Evolutionary conservation across 2,797 vertebrate species (phyloP).

Genomic region (Pagetopsis macropterus): DNA sequence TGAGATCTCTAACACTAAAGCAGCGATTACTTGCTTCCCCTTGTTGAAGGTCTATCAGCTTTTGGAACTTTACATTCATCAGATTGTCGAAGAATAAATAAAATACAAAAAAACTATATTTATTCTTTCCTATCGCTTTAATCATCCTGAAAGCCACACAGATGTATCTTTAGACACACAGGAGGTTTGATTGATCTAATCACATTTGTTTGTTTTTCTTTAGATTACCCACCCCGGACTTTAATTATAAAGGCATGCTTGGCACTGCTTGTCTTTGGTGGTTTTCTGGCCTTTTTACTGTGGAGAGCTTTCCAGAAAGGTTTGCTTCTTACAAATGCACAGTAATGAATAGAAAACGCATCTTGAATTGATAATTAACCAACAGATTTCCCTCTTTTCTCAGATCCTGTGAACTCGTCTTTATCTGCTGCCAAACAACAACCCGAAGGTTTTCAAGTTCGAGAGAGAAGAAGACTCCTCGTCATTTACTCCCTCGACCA

Average conservation of each 20-base stretch:
- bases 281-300: constrained; percentile 49
- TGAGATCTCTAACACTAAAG: neutral
- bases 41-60: neutral
- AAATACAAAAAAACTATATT: neutral
- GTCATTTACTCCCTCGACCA: constrained; percentile 94
- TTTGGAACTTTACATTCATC: neutral
- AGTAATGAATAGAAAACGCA: neutral
- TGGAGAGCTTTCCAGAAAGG: constrained; percentile 60
- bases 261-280: constrained; percentile 46
- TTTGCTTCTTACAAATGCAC: constrained; percentile 35
- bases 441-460: constrained; percentile 30
- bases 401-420: constrained; percentile 45
- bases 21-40: neutral
- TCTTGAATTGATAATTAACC: constrained; percentile 13
- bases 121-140: neutral
- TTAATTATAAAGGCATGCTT: constrained; percentile 34
- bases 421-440: constrained; percentile 30
- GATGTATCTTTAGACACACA: neutral
- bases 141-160: neutral
- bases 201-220: neutral
- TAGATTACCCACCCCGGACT: constrained; percentile 44
- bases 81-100: neutral
- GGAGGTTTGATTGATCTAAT: neutral
- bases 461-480: constrained; percentile 83
- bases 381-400: neutral